These are phyloP conservation scores for Camponotus pennsylvanicus DNA, from an alignment of 1,140 invertebrate species.

Conservation along the genomic window DNA sequence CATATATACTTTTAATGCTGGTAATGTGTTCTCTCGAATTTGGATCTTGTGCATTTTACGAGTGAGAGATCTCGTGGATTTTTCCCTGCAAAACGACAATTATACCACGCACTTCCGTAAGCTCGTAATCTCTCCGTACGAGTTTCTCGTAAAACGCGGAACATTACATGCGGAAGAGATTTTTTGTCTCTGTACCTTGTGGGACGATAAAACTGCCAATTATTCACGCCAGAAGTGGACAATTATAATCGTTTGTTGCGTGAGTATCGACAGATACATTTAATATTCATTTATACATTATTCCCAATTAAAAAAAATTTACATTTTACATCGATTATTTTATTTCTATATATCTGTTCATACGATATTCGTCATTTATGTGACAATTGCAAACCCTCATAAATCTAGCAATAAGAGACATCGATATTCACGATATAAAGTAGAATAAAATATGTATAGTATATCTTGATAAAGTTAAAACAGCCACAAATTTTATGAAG, in stretches of 20 bases:
- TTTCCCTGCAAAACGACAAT: slow-evolving; percentile 13
- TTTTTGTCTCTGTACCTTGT: slow-evolving; percentile 1
- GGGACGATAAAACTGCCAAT: slow-evolving; percentile 1
- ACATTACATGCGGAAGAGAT: not conserved
- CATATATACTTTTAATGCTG: too few relatives aligned
- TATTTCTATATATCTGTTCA: not conserved
- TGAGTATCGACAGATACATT: not conserved
- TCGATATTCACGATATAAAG: too few relatives aligned
- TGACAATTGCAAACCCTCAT: too few relatives aligned
- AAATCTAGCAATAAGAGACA: too few relatives aligned
- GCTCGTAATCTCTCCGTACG: slow-evolving; percentile 45
- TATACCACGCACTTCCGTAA: slow-evolving; percentile 43
- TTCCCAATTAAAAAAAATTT: not conserved
- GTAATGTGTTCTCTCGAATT: not conserved
- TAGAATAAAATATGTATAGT: too few relatives aligned
- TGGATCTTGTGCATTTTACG: not conserved
- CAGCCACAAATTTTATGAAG: too few relatives aligned
- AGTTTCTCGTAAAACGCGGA: slow-evolving; percentile 42
- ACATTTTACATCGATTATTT: not conserved
- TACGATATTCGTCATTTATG: not conserved
- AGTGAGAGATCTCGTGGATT: not conserved
- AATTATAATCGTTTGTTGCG: not conserved
- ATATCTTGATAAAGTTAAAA: too few relatives aligned
- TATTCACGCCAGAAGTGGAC: not conserved
- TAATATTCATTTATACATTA: not conserved